Evolutionary conservation across 2,888 invertebrate genomes (phyloP), one percentile per base, ranked within the genome.

Genomic region (Thymelicus lineola): DNA sequence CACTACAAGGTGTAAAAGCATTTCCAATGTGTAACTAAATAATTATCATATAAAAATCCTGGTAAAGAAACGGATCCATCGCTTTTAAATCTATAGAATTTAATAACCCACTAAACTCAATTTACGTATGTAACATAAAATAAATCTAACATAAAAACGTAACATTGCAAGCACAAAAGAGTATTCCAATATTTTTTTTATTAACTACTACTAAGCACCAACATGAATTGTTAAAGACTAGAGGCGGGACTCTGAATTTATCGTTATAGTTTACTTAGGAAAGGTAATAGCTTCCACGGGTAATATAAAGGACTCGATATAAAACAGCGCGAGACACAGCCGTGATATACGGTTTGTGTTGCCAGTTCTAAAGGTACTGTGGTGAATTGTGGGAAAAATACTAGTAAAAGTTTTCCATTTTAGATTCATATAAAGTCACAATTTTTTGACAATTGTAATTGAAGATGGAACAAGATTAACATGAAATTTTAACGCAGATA

Each of bases 231-330:
- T 62, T 69, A 69, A 69, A 58, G 62, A 69, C 57, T 63, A 48
- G 36, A 58, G 62, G 62, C 62, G 68, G 62, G 57, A 57, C 81
- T 75, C 76, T 75, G 81, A 87, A 89, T 89, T 89, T 89, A 90
- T 87, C 84, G 87, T 86, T 88, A 88, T 87, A 89, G 88, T 87
- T 88, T 83, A 82, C 84, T 86, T 83, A 84, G 85, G 83, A 84
- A 84, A 83, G 80, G 84, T 83, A 84, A 86, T 87, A 85, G 84
- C 82, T 83, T 80, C 79, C 78, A 77, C 79, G 83, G 82, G 71
- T 73, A 74, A 74, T 80, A 82, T 85, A 82, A 85, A 84, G 82
- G 83, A 77, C 80, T 79, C 83, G 71, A 83, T 86, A 84, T 85
- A 85, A 84, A 84, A 86, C 68, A 62, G 62, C 68, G 62, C 68